phyloP scores from a whole-genome alignment of 2,113 vertebrate species.

The Nibea coibor region DNA sequence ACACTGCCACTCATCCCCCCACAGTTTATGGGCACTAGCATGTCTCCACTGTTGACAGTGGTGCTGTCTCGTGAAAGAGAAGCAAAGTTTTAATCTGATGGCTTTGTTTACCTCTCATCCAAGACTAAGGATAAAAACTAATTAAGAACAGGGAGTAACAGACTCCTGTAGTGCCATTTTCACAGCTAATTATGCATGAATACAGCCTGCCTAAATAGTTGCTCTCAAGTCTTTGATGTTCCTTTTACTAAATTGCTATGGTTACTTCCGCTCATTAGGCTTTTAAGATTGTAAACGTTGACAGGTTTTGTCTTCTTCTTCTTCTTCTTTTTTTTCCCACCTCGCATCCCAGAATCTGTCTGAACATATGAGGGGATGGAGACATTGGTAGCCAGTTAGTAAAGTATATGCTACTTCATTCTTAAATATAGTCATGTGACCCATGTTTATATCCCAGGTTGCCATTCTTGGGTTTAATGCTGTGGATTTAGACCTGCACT shows the following conservation, averaged over 20 bases:
- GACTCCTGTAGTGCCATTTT: constrained; percentile 82
- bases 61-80: constrained; percentile 60
- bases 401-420: constrained; percentile 5
- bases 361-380: not conserved
- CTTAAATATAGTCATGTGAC: constrained; percentile 57
- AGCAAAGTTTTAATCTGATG: constrained; percentile 71
- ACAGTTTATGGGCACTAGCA: constrained; percentile 36
- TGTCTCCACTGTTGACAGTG: constrained; percentile 54
- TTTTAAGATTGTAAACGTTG: constrained; percentile 80
- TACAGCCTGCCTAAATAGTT: constrained; percentile 80
- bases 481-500: constrained; percentile 74
- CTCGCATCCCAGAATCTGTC: constrained; percentile 25
- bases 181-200: constrained; percentile 85
- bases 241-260: constrained; percentile 78
- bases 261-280: constrained; percentile 82
- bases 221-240: constrained; percentile 80
- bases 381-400: constrained; percentile 5
- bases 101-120: constrained; percentile 82
- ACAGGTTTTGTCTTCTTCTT: constrained; percentile 57
- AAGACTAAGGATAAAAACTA: constrained; percentile 78
- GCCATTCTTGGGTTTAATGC: constrained; percentile 73
- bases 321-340: constrained; percentile 4
- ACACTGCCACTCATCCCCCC: constrained; percentile 42
- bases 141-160: constrained; percentile 80
- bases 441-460: constrained; percentile 56